Base-by-base conservation (phyloP, 2,888 invertebrate species). In the Meiosimyza platycephala region DNA sequence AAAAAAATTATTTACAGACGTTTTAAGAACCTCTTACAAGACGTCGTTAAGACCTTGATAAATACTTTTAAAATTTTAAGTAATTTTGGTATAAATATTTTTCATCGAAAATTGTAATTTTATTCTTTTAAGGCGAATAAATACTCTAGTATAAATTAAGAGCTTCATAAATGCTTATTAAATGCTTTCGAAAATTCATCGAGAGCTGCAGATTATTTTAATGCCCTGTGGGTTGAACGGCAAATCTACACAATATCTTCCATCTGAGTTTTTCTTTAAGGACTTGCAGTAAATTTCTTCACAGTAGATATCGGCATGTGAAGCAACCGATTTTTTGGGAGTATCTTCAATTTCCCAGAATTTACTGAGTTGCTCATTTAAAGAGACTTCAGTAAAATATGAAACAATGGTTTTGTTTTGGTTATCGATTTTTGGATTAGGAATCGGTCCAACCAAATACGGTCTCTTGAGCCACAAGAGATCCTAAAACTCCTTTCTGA, bases 171-270 rank as follows among this genome's bases (percentile, higher is more conserved):
- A n/a, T n/a, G n/a, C n/a, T n/a, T n/a, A n/a, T n/a, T n/a, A n/a
- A n/a, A n/a, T n/a, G n/a, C n/a, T n/a, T n/a, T n/a, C n/a, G n/a
- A n/a, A n/a, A n/a, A n/a, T n/a, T n/a, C n/a, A n/a, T n/a, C n/a
- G n/a, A n/a, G n/a, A n/a, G n/a, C n/a, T n/a, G n/a, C n/a, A n/a
- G n/a, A n/a, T n/a, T n/a, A n/a, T n/a, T n/a, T n/a, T n/a, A n/a
- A n/a, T n/a, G n/a, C n/a, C n/a, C n/a, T n/a, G n/a, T n/a, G n/a
- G n/a, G n/a, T n/a, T 74, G 12, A 74, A 71, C 1, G 73, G 71
- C 13, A 71, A 50, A 9, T 22, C 7, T 52, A 72, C 70, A 12
- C 69, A 13, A 57, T 72, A 66, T 3, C 69, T 65, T 0, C 72
- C 72, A 18, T 74, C 65, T 16, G 54, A 13, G 12, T 48, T 16